Evolutionary conservation across 2,797 vertebrate genomes (phyloP), one percentile per base, ranked within the genome.

Genomic region (Enteromius argenteus): DNA sequence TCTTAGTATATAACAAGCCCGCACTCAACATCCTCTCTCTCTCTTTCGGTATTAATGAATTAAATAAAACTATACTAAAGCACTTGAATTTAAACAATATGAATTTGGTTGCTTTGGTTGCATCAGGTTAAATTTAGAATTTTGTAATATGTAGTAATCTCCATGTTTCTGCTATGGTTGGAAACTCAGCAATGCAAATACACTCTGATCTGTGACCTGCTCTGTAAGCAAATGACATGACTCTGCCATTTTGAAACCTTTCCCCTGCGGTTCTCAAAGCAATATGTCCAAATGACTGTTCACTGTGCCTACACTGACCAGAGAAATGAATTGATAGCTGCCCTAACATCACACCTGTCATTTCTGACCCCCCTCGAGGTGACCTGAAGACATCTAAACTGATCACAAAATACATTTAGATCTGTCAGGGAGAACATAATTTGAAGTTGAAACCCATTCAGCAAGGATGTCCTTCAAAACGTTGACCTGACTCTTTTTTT

Each of bases 391-490:
- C 51, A 37, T 35, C 64, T 81, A 14, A 71, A 66, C 51, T 58
- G 39, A 23, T 73, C 53, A 49, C 39, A 60, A 81, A 13, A 78
- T 44, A 74, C 49, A 77, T 74, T 74, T 21, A 42, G 44, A 81
- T 39, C 53, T 71, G 23, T 83, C 23, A 81, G 51, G 13, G 49
- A 77, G 37, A 81, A 90, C 78, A 90, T 87, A 91, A 92, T 90
- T 89, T 91, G 88, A 93, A 93, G 69, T 87, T 92, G 91, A 92
- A 90, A 89, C 89, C 90, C 92, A 92, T 94, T 94, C 92, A 93
- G 92, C 92, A 92, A 94, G 91, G 88, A 94, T 94, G 94, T 94
- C 94, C 95, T 95, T 95, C 93, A 95, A 89, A 93, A 91, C 92
- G 91, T 93, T 91, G 90, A 95, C 95, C 94, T 95, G 89, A 81